These are phyloP conservation scores for Chelmon rostratus DNA, from an alignment of 2,797 vertebrate species.

Conservation along the genomic window DNA sequence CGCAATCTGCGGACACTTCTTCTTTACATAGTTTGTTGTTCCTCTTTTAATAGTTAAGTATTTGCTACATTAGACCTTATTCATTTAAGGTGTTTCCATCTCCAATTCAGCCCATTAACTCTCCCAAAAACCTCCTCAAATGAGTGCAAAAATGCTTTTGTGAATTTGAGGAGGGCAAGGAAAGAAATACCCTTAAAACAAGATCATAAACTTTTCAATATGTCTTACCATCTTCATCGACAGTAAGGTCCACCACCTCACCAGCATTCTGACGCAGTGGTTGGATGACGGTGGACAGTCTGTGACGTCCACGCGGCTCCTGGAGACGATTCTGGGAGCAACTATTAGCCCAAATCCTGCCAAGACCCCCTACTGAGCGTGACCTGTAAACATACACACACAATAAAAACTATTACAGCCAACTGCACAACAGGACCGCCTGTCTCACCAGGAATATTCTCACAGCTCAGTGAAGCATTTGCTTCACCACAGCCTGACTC, in stretches of 20 bases:
- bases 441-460: slow-evolving; percentile 9
- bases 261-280: slow-evolving; percentile 95
- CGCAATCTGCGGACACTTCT: too few species aligned
- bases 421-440: slow-evolving; percentile 9
- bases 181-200: too few species aligned
- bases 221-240: slow-evolving; percentile 96
- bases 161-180: too few species aligned
- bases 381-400: slow-evolving; percentile 86
- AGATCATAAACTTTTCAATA: too few species aligned
- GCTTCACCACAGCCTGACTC: slow-evolving; percentile 13
- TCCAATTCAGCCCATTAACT: too few species aligned
- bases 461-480: slow-evolving; percentile 36
- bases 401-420: slow-evolving; percentile 29
- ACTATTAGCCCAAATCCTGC: slow-evolving; percentile 92
- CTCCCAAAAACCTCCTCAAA: too few species aligned
- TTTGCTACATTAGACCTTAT: too few species aligned
- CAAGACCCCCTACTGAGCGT: slow-evolving; percentile 90
- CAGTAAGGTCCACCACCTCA: slow-evolving; percentile 98
- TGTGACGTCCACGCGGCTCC: slow-evolving; percentile 91
- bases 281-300: slow-evolving; percentile 97
- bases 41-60: too few species aligned
- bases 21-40: too few species aligned
- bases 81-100: too few species aligned
- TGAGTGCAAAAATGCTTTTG: too few species aligned
- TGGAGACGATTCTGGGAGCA: slow-evolving; percentile 92